A percentile compares a stretch with the other conserved stretches of the same genome.
phyloP scores from a whole-genome alignment of 2,113 vertebrate genomes.

The Anser brachyrhynchus region DNA sequence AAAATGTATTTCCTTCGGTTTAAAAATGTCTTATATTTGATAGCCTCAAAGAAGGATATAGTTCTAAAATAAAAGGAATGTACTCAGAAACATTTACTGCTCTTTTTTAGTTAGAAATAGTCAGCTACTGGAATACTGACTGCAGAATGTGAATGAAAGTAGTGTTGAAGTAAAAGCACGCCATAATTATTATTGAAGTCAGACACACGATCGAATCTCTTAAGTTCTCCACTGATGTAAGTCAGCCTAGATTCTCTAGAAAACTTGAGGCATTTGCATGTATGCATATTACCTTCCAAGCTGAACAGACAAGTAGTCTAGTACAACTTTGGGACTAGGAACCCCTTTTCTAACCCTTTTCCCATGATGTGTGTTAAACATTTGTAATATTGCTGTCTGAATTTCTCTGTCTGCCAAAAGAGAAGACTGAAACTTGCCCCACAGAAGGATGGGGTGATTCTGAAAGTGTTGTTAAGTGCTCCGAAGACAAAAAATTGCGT shows the following conservation, averaged over 20 bases:
- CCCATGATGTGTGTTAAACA: background rate
- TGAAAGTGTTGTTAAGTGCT: background rate
- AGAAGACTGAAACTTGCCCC: background rate
- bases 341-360: background rate
- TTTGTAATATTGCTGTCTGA: background rate
- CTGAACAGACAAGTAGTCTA: background rate
- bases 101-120: background rate
- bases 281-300: background rate
- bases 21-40: background rate
- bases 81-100: background rate
- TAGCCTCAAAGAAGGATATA: background rate
- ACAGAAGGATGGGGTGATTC: background rate
- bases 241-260: background rate
- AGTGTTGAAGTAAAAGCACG: slow-evolving; percentile 47
- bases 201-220: background rate
- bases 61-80: background rate
- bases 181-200: slow-evolving; percentile 9
- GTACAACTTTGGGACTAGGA: background rate
- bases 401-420: background rate
- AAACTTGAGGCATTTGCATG: background rate
- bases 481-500: background rate
- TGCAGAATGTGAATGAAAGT: slow-evolving; percentile 40
- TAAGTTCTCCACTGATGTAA: background rate
- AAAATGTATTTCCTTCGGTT: background rate
- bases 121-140: slow-evolving; percentile 75